These are phyloP conservation scores for Apogon talboti DNA, from an alignment of 2,797 vertebrate genomes.

Conservation along the genomic window DNA sequence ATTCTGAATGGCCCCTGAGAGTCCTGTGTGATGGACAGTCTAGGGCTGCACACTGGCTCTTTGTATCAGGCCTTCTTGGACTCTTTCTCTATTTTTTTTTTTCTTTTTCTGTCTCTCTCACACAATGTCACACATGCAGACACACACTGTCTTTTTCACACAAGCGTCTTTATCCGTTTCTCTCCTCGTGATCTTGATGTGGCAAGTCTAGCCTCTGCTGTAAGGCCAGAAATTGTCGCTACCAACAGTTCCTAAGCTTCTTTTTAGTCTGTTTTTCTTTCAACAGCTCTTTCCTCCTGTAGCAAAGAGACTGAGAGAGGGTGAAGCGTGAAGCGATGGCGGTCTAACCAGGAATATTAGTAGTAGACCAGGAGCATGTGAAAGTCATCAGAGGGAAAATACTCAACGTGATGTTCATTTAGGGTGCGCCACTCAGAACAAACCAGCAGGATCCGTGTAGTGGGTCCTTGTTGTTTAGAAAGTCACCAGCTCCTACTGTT, in stretches of 20 bases:
- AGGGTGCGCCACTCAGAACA: conserved; percentile 34
- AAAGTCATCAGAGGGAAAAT: conserved; percentile 74
- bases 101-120: conserved; percentile 30
- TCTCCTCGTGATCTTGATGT: conserved; percentile 57
- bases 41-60: conserved; percentile 73
- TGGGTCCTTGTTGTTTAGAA: conserved; percentile 52
- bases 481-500: conserved; percentile 47
- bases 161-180: conserved; percentile 29
- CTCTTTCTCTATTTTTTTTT: conserved; percentile 40
- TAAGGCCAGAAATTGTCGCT: conserved; percentile 44
- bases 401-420: conserved; percentile 76
- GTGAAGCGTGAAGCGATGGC: conserved; percentile 54
- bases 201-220: conserved; percentile 42
- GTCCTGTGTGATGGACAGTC: conserved; percentile 76
- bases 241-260: conserved; percentile 50
- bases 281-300: conserved; percentile 4
- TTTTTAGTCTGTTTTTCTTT: conserved; percentile 19
- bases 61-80: conserved; percentile 75
- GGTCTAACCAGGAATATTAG: conserved; percentile 56
- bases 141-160: conserved; percentile 42
- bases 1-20: conserved; percentile 76
- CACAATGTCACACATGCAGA: conserved; percentile 46
- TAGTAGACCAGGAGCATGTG: conserved; percentile 71
- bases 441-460: conserved; percentile 50
- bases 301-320: conserved; percentile 9